These are phyloP conservation scores for Ia io DNA, from an alignment of 2,113 vertebrate genomes.

Conservation along the genomic window DNA sequence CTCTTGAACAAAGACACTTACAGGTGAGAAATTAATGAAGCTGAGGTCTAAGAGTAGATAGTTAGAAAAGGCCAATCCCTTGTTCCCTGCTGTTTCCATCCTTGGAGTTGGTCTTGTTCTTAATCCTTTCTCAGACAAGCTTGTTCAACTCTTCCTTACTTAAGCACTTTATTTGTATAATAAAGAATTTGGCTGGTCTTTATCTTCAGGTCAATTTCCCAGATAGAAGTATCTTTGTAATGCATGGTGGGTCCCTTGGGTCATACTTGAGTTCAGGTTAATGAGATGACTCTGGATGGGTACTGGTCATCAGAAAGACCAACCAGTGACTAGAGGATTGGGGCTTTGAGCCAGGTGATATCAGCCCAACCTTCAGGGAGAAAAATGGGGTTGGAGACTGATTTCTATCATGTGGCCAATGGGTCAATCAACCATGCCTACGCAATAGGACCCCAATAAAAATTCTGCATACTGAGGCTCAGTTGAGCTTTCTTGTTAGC, in stretches of 20 bases:
- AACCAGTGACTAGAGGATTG: not conserved
- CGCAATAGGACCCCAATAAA: not conserved
- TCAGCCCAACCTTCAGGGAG: not conserved
- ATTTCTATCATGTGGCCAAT: not conserved
- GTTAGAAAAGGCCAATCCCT: not conserved
- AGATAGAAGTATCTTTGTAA: not conserved
- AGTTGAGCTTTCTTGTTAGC: not conserved
- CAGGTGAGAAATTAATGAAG: slow-evolving; percentile 20
- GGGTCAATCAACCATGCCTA: not conserved
- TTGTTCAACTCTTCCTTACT: not conserved
- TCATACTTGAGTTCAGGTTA: not conserved
- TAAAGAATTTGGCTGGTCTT: not conserved
- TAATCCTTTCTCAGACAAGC: not conserved
- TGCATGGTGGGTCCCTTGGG: not conserved
- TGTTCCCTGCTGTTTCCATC: not conserved
- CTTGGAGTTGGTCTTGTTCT: not conserved
- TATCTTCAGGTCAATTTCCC: not conserved
- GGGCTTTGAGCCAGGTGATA: not conserved
- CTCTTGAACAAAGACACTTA: not conserved
- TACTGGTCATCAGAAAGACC: not conserved
- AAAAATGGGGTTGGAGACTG: not conserved
- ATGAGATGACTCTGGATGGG: not conserved
- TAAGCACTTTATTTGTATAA: not conserved
- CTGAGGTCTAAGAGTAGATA: not conserved
- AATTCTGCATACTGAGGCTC: not conserved